Base-by-base conservation (phyloP, 2,888 invertebrate species). In the Anarsia innoxiella region DNA sequence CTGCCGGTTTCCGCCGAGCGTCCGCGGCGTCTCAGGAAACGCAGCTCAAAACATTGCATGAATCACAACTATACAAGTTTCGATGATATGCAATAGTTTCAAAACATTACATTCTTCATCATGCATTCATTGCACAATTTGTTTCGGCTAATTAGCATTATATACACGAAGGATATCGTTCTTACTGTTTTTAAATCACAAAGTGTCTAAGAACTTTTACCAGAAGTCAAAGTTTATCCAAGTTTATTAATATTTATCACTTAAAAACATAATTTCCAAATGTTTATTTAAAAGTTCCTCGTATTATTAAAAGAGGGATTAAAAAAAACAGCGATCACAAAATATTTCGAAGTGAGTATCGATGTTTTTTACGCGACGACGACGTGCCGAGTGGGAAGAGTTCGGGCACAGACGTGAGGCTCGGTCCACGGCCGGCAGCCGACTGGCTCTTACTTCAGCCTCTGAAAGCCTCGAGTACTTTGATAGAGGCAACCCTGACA, bases 311-410 rank as follows among this genome's bases (percentile, higher is more conserved):
- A 30, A 19, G 5, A 12, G 10, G n/a, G n/a, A n/a, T 8, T 3
- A n/a, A n/a, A n/a, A n/a, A n/a, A n/a, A n/a, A n/a, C n/a, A n/a
- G 13, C 1, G 10, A 13, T 3, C 6, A n/a, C 25, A 3, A 8
- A 31, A 23, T 4, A 12, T 12, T 15, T 32, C 32, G 32, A 23
- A 45, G 41, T 44, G 35, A 36, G 41, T 49, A 45, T 74, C 79
- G 80, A 80, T 72, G 70, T 80, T 73, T 60, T 76, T 75, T 73
- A 78, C 80, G 80, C 69, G 68, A 41, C 56, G 50, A 48, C 45
- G 49, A 47, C 46, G 31, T 27, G 9, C 6, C n/a, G n/a, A n/a
- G n/a, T n/a, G n/a, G n/a, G 12, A 42, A 37, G 28, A 34, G 40
- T n/a, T n/a, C n/a, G n/a, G n/a, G n/a, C n/a, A n/a, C n/a, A n/a